Percentiles rank a stretch among this genome's conserved stretches.
Conservation (phyloP, 2,113 vertebrate species). For the Callaeas wilsoni region DNA sequence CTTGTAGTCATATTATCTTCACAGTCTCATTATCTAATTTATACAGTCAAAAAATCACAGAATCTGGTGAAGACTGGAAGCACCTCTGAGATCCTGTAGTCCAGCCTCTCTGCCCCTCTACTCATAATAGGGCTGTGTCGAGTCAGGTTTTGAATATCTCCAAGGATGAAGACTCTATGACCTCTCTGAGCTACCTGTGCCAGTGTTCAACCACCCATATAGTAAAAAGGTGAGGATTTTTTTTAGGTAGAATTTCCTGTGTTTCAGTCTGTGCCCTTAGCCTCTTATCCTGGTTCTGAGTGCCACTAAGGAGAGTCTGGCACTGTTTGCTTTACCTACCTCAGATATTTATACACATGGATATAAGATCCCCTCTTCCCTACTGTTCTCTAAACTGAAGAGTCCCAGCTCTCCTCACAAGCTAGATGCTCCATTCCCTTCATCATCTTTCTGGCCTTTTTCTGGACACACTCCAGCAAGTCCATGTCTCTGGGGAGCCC, state of each 20-base stretch:
- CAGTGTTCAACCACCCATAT: neutral
- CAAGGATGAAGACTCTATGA: neutral
- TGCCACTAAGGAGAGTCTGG: neutral
- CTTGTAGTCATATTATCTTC: neutral
- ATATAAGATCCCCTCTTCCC: neutral
- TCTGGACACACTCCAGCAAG: neutral
- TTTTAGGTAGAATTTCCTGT: neutral
- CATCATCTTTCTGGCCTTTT: neutral
- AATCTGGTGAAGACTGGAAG: neutral
- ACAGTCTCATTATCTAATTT: neutral
- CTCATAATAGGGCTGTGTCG: neutral
- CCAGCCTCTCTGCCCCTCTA: neutral
- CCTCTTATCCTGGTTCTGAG: neutral
- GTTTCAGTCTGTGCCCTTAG: neutral
- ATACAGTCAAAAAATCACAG: neutral
- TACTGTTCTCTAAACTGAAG: neutral
- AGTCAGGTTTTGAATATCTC: neutral
- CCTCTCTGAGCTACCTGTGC: neutral
- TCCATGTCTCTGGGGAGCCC: neutral
- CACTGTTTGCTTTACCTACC: neutral
- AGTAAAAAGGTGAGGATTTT: neutral
- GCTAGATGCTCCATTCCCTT: neutral
- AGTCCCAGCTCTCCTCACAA: neutral
- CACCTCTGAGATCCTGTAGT: neutral
- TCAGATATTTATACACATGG: neutral